Base-by-base conservation (phyloP, 2,888 invertebrate species). In the Trichopoda pennipes region DNA sequence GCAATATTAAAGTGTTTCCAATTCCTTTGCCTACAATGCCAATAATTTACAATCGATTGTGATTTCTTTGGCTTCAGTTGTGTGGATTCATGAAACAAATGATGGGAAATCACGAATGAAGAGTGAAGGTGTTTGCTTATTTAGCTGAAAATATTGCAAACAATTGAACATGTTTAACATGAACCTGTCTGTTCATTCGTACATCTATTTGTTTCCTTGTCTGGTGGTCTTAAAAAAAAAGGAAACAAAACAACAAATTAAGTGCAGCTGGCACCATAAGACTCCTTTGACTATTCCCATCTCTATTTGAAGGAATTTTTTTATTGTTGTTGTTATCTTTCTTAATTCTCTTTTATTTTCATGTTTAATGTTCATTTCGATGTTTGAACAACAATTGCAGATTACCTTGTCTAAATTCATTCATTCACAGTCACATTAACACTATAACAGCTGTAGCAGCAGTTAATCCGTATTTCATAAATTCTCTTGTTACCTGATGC, bases 21-120 rank as follows among this genome's bases (percentile, higher is more conserved):
- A 73, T 80, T 72, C 75, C 55, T n/a, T 72, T 76, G 76, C 79
- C 58, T 69, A 32, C 72, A 72, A 28, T 72, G 63, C 63, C 83
- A 83, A 83, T 83, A 83, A 83, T 77, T 83, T 21, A 80, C 79
- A 80, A 83, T 80, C 83, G 76, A 76, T 82, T 82, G 82, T 72
- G 56, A 82, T 72, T 68, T 69, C 44, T 32, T 55, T 44, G 32
- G 23, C 23, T 4, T n/a, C 53, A 35, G 60, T n/a, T n/a, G 14
- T 53, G 21, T 10, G 32, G n/a, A 0, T 44, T 14, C 21, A 4
- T 17, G 19, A 17, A 42, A 21, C 53, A 19, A 55, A 56, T 60
- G 32, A 21, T 23, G 17, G 55, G 23, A 60, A 64, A 42, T 53
- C 42, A 64, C 44, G 23, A 63, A 42, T 14, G 12, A 21, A 49